Evolutionary conservation across 2,797 vertebrate species (phyloP).

Genomic region (Falco concolor): DNA sequence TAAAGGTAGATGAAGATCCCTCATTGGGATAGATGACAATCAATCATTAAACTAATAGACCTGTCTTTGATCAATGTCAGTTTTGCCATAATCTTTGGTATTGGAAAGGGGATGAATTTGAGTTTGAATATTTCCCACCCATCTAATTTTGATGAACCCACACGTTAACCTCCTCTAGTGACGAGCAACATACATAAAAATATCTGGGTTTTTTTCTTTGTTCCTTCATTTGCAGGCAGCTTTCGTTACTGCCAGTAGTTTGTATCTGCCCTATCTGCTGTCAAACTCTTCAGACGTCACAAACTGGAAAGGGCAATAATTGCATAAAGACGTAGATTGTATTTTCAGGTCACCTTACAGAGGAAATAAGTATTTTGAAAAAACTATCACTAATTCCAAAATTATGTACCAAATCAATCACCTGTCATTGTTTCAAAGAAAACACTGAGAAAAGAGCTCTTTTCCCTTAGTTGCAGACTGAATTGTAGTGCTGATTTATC

Average conservation of each 20-base stretch:
- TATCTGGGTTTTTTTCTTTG: background rate
- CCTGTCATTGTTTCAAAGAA: background rate
- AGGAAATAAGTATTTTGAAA: background rate
- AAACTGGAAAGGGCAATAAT: background rate
- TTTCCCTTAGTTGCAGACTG: background rate
- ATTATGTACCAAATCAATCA: background rate
- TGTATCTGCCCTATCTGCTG: accelerated
- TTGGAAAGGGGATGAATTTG: background rate
- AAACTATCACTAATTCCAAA: background rate
- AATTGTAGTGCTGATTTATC: background rate
- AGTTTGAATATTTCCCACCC: background rate
- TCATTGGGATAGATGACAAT: accelerated
- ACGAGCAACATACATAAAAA: background rate
- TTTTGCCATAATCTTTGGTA: background rate
- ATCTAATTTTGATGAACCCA: background rate
- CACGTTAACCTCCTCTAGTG: background rate
- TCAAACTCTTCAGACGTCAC: background rate
- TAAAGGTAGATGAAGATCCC: background rate
- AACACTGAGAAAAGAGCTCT: background rate
- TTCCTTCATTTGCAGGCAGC: background rate
- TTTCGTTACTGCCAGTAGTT: background rate
- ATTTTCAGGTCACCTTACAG: background rate
- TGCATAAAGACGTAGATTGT: background rate
- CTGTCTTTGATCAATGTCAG: background rate
- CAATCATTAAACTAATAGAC: background rate